Conservation (phyloP, 2,113 vertebrate genomes). For the Cyanoderma ruficeps region DNA sequence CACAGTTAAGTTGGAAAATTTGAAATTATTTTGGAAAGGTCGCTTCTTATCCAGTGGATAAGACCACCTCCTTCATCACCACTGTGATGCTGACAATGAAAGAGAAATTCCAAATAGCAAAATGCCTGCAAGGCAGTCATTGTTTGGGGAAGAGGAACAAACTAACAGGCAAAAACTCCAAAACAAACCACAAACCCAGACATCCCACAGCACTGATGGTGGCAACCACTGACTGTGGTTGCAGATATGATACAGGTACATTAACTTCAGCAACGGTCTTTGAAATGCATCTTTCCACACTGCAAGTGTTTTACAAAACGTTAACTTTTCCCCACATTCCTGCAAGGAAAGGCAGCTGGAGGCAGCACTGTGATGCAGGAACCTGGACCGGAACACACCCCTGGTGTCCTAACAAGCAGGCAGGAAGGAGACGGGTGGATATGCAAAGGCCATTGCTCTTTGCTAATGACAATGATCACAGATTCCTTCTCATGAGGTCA, state of each 20-base stretch:
- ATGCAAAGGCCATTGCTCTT: neutral
- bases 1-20: neutral
- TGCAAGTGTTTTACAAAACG: neutral
- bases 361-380: neutral
- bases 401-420: accelerated
- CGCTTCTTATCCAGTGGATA: neutral
- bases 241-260: no score
- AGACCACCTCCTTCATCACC: accelerated
- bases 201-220: neutral
- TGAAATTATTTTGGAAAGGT: neutral
- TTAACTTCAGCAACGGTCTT: neutral
- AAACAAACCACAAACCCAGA: neutral
- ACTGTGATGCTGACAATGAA: neutral
- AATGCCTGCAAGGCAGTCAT: neutral
- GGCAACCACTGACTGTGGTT: neutral
- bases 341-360: neutral
- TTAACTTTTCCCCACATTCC: neutral
- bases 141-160: no score
- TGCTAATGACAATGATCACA: neutral
- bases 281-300: neutral
- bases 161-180: neutral
- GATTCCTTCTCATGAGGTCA: neutral
- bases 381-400: neutral
- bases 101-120: neutral
- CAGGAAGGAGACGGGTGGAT: neutral